Evolutionary conservation across 23 tunicate species (phyloP), one percentile per base, ranked within the genome.

Genomic region (Diplosoma virens): DNA sequence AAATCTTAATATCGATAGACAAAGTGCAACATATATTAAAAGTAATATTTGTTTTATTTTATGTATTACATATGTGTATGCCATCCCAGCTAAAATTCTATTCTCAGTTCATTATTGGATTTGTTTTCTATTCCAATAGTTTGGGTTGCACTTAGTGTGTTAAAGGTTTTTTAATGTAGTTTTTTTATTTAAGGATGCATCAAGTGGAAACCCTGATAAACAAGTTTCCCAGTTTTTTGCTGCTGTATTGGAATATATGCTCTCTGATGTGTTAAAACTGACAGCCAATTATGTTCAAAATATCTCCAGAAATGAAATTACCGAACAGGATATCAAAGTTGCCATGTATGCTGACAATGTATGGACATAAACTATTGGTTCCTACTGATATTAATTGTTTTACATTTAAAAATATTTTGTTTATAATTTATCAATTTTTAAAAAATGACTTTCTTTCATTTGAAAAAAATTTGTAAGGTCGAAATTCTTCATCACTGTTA

Each of bases 261-360:
- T 88, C 16, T 66, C 81, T 21, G 97, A 90, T 41, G 87, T 90
- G 33, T 45, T 90, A 41, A 90, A 90, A 37, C 37, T 90, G 45
- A 90, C 97, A 0, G 79, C 86, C 0, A 90, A 84, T 67, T 90
- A 90, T 59, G 90, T 87, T 2, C 83, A 84, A 36, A 90, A 90
- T 47, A 79, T 90, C 9, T 68, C 76, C 24, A 64, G 89, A 22
- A 34, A 73, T n/a, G 82, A 74, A 67, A 84, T 90, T 36, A 66
- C 47, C 6, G 97, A 79, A 30, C 97, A 90, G 73, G 97, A 90
- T 67, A 68, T 90, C 20, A 84, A 90, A 59, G 79, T 90, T 66
- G 97, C 97, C 30, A 90, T 90, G 90, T 90, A 73, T 79, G 97
- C 97, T 53, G 97, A 90, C 46, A 90, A 90, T 63, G 97, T 84